Evolutionary conservation across 2,797 vertebrate species (phyloP).

Genomic region (Catostomus latipinnis): DNA sequence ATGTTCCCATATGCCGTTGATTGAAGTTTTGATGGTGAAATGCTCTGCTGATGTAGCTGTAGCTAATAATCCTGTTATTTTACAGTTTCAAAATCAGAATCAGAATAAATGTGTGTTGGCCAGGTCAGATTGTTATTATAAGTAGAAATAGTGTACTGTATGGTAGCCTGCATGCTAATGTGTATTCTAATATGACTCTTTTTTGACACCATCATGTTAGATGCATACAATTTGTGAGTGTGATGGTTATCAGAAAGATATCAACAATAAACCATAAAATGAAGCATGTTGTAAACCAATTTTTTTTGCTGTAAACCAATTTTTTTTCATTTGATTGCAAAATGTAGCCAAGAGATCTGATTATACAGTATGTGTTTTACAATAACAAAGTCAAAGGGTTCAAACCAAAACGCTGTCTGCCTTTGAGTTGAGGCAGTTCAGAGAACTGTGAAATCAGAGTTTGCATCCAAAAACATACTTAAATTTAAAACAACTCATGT

Average conservation of each 20-base stretch:
- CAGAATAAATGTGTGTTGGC: not conserved
- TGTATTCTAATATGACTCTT: too few relatives aligned
- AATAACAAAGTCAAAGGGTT: not conserved
- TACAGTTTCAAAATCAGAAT: not conserved
- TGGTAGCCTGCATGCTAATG: too few relatives aligned
- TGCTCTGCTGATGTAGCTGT: not conserved
- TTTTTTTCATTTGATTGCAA: not conserved
- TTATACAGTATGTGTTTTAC: not conserved
- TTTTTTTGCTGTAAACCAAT: not conserved
- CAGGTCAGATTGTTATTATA: too few relatives aligned
- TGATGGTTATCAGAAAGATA: not conserved
- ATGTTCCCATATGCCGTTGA: too few relatives aligned
- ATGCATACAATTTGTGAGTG: too few relatives aligned
- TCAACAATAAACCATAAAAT: not conserved
- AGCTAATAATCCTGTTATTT: not conserved
- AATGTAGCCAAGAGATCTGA: not conserved
- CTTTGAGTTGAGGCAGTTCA: too few relatives aligned
- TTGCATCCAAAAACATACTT: too few relatives aligned
- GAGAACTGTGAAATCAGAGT: too few relatives aligned
- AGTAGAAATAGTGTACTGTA: too few relatives aligned
- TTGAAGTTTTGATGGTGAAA: not conserved
- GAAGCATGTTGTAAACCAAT: not conserved
- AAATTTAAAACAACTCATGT: too few relatives aligned
- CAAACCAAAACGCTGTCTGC: not conserved
- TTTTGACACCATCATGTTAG: too few relatives aligned